phyloP scores from a whole-genome alignment of 2,113 vertebrate genomes.

The Oxygymnocypris stewartii region DNA sequence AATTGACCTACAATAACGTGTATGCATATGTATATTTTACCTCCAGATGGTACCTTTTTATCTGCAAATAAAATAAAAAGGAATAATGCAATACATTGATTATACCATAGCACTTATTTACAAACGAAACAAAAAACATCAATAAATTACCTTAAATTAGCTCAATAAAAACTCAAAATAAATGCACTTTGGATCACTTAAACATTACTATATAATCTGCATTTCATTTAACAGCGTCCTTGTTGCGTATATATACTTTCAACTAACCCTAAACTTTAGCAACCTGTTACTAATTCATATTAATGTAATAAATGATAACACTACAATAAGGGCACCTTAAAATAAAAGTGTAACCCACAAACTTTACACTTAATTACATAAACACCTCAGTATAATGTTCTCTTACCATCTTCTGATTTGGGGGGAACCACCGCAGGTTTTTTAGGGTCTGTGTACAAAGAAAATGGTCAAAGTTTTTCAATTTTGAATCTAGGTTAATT shows the following conservation, averaged over 20 bases:
- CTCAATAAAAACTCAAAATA: background rate
- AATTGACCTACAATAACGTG: background rate
- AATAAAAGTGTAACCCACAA: background rate
- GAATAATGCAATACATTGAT: background rate
- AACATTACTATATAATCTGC: background rate
- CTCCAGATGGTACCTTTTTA: constrained; percentile 40
- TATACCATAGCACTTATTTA: background rate
- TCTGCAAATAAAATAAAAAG: constrained; percentile 2
- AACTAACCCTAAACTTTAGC: background rate
- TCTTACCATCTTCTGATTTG: constrained; percentile 4
- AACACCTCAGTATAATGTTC: background rate
- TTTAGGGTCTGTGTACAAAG: background rate
- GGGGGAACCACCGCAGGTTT: background rate
- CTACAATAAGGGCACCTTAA: background rate
- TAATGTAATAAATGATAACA: background rate
- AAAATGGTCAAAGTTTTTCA: background rate
- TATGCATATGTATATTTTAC: background rate
- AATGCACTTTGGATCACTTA: background rate
- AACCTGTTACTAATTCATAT: background rate
- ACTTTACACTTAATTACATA: background rate
- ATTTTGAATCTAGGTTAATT: background rate
- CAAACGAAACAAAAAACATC: too few species aligned
- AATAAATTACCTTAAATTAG: background rate
- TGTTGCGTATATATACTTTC: background rate
- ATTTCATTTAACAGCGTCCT: background rate